Base-by-base conservation (phyloP, 2,888 invertebrate genomes). In the Hymenopus coronatus region DNA sequence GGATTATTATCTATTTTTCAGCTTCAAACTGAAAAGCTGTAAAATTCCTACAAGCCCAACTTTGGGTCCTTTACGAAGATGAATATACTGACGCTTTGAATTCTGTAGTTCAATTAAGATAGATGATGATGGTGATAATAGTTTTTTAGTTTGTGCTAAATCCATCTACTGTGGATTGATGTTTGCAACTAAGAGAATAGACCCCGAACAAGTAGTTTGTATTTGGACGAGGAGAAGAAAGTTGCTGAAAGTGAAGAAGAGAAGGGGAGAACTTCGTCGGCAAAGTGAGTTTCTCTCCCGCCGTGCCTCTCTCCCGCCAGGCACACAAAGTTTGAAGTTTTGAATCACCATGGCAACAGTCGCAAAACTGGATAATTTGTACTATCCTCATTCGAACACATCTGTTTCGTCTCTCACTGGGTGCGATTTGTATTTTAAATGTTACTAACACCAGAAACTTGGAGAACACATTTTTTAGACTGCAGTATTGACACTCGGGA, bases 271-370 rank as follows among this genome's bases (percentile, higher is more conserved):
- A 83, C 88, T 87, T 82, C 27, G 83, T 81, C 81, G 87, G 54
- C 54, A 70, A 87, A 87, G 84, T 88, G 81, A 70, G 84, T 28
- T 28, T 85, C 84, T 83, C 88, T 40, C 40, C 40, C 46, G 25
- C 84, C 70, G 70, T 70, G 25, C 70, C 46, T 40, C 14, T 40
- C 40, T 85, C 40, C 40, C 40, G 85, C 85, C 33, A 46, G 85
- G 46, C 85, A 46, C 70, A 82, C 30, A 84, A 88, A 88, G 54
- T 46, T 84, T 70, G 25, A 30, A 83, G 28, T 27, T 82, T 30
- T 30, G 70, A 83, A 88, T 89, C 87, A 81, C 89, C 89, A 89
- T 89, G 89, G 89, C 88, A 84, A 87, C 89, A 30, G 40, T 85
- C 54, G 46, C 88, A 83, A 28, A 25, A 87, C 54, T 83, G 46